Evolutionary conservation across 2,888 invertebrate genomes (phyloP).

Genomic region (Micoletzkya japonica): DNA sequence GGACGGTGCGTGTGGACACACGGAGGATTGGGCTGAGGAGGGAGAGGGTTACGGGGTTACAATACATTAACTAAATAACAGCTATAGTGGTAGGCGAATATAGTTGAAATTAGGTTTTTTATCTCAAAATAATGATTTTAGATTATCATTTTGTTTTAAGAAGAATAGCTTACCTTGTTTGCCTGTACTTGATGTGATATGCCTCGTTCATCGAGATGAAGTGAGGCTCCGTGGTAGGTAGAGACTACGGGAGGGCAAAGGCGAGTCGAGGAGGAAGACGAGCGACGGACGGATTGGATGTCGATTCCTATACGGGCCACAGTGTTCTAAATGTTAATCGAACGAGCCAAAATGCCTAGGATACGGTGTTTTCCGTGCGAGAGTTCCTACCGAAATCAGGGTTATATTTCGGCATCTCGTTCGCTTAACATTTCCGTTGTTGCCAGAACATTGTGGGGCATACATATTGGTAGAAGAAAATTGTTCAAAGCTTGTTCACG

Average conservation of each 20-base stretch:
- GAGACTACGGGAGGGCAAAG: conserved; percentile 9
- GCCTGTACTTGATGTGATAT: neutral
- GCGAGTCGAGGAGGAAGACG: neutral
- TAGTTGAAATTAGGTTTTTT: neutral
- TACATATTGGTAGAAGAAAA: neutral
- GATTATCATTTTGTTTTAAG: neutral
- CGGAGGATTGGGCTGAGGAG: conserved; percentile 9
- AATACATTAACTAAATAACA: neutral
- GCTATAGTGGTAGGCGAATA: neutral
- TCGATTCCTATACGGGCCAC: neutral
- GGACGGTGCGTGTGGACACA: neutral
- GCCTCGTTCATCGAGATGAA: conserved; percentile 18
- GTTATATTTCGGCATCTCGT: too few relatives aligned
- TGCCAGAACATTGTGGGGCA: neutral
- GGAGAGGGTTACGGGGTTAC: neutral
- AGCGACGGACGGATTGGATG: neutral
- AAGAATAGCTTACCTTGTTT: conserved; percentile 11
- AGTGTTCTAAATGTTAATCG: neutral
- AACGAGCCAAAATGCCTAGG: too few relatives aligned
- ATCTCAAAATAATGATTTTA: neutral
- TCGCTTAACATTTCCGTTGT: too few relatives aligned
- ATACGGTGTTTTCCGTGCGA: too few relatives aligned
- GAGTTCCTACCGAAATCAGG: too few relatives aligned
- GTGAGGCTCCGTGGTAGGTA: conserved; percentile 1
- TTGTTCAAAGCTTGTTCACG: neutral